Conservation (phyloP, 2,797 vertebrate genomes). For the Rhinatrema bivittatum region DNA sequence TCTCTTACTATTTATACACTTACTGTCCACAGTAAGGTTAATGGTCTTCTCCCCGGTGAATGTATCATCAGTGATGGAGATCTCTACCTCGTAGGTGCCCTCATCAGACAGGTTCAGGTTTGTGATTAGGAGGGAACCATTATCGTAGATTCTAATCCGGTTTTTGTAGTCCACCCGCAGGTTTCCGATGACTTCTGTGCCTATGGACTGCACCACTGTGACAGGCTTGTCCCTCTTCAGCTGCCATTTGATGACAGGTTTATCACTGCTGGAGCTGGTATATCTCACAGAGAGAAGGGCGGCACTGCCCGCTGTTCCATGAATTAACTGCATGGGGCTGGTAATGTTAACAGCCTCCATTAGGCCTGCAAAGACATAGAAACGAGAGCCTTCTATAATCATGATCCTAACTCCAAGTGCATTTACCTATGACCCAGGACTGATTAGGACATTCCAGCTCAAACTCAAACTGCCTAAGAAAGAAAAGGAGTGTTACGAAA, state of each 20-base stretch:
- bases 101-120: constrained; percentile 82
- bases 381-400: no score
- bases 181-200: constrained; percentile 87
- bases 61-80: constrained; percentile 94
- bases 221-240: constrained; percentile 81
- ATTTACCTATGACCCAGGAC: no score
- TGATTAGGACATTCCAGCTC: no score
- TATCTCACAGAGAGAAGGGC: constrained; percentile 89
- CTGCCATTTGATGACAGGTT: constrained; percentile 94
- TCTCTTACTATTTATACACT: no score
- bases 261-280: constrained; percentile 81
- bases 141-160: constrained; percentile 83
- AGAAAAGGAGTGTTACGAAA: no score
- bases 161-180: constrained; percentile 83
- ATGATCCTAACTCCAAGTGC: no score
- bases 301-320: constrained; percentile 75
- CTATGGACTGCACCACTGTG: constrained; percentile 90
- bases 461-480: no score
- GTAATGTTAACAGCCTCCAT: constrained; percentile 85
- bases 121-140: constrained; percentile 84
- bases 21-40: constrained; percentile 91
- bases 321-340: constrained; percentile 71
- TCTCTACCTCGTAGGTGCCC: constrained; percentile 87
- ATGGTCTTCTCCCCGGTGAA: constrained; percentile 88
- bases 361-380: constrained; percentile 48